phyloP scores from a whole-genome alignment of 2,113 vertebrate species.

The Cavia aperea region DNA sequence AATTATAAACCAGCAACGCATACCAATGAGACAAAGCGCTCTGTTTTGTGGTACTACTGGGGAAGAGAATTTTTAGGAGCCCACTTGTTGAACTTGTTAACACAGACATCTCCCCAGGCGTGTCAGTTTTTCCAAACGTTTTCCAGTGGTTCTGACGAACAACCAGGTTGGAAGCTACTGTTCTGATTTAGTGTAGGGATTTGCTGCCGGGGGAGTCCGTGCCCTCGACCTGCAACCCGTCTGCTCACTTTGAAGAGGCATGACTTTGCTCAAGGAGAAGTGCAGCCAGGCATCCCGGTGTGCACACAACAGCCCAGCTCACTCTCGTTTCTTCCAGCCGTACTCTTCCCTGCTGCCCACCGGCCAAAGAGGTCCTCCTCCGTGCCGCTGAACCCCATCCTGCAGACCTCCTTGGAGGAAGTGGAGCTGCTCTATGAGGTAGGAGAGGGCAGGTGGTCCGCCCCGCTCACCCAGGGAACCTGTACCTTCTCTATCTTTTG shows the following conservation, averaged over 20 bases:
- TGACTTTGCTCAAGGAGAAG: not conserved
- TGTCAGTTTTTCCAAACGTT: not conserved
- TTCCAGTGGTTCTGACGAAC: not conserved
- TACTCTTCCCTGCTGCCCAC: conserved; percentile 85
- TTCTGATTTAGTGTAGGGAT: not conserved
- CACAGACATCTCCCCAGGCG: not conserved
- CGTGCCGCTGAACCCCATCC: conserved; percentile 80
- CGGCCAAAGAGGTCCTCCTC: conserved; percentile 81
- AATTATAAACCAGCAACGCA: not conserved
- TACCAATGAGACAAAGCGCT: not conserved
- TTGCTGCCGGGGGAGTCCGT: not conserved
- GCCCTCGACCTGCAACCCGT: not conserved
- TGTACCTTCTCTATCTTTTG: not conserved
- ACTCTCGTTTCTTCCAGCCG: conserved; percentile 68
- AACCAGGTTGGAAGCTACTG: not conserved
- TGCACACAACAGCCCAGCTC: not conserved
- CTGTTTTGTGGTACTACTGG: not conserved
- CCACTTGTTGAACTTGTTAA: not conserved
- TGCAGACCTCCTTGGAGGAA: conserved; percentile 86
- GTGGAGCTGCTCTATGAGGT: conserved; percentile 83
- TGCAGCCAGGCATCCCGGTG: fast-evolving
- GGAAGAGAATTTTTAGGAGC: not conserved
- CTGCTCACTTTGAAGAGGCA: not conserved
- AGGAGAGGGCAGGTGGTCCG: not conserved
- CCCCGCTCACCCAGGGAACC: not conserved